phyloP scores from a whole-genome alignment of 2,888 invertebrate species.

The Frankliniella intonsa region DNA sequence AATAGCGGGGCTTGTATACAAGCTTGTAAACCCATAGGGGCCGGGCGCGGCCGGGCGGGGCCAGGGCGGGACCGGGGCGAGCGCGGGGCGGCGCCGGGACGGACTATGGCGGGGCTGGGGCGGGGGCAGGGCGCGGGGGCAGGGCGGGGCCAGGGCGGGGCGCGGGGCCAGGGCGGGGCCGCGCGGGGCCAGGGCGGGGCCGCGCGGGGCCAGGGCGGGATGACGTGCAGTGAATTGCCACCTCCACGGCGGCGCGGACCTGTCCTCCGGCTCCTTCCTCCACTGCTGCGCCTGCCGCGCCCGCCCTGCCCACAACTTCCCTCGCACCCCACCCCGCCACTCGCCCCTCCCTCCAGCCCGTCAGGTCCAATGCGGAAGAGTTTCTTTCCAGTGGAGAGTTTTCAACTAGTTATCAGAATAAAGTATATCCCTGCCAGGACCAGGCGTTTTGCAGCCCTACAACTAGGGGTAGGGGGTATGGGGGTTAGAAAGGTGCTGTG shows the following conservation, averaged over 20 bases:
- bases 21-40: not conserved
- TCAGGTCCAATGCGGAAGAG: not conserved
- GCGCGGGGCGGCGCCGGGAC: too few species aligned
- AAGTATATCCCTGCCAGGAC: not conserved
- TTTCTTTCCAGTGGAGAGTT: not conserved
- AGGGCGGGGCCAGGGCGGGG: not conserved
- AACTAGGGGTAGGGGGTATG: too few species aligned
- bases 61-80: too few species aligned
- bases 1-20: not conserved
- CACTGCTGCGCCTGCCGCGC: not conserved
- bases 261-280: not conserved
- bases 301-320: too few species aligned
- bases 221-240: not conserved
- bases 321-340: not conserved
- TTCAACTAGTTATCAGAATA: constrained; percentile 19
- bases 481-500: too few species aligned
- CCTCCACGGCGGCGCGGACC: not conserved
- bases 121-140: too few species aligned
- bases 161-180: not conserved
- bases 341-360: not conserved
- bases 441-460: too few species aligned
- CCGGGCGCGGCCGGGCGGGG: not conserved
- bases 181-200: too few species aligned
- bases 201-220: not conserved
- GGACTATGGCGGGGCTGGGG: too few species aligned